These are phyloP conservation scores for Coreius guichenoti DNA, from an alignment of 2,797 vertebrate genomes.

Conservation along the genomic window DNA sequence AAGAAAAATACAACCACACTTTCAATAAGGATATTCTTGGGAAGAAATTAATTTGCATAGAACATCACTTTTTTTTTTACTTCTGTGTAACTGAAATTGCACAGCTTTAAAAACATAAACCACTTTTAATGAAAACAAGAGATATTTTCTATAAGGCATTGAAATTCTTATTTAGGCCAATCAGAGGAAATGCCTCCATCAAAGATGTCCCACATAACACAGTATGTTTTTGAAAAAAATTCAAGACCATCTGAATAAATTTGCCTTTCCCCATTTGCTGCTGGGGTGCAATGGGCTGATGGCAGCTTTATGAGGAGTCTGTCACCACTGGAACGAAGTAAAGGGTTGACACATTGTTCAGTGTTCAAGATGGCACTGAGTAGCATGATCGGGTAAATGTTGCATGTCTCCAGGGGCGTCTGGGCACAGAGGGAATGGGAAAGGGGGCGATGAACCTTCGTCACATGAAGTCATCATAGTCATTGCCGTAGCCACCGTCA, in stretches of 20 bases:
- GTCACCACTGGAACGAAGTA: conserved; percentile 79
- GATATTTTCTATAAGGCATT: conserved; percentile 66
- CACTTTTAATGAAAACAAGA: conserved; percentile 64
- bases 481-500: conserved; percentile 87
- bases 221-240: conserved; percentile 64
- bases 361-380: conserved; percentile 92
- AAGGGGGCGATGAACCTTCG: conserved; percentile 73
- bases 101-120: conserved; percentile 52
- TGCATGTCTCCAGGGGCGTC: conserved; percentile 83
- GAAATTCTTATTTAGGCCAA: conserved; percentile 68
- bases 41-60: conserved; percentile 82
- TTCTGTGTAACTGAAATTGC: conserved; percentile 77
- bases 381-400: conserved; percentile 89
- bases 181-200: conserved; percentile 68
- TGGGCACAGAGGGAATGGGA: conserved; percentile 69
- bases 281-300: conserved; percentile 56
- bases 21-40: conserved; percentile 76
- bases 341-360: conserved; percentile 86
- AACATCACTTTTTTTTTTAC: conserved; percentile 70
- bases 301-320: conserved; percentile 77
- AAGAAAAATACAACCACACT: conserved; percentile 72
- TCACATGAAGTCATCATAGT: conserved; percentile 99
- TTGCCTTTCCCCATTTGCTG: conserved; percentile 61
- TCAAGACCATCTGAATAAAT: conserved; percentile 77
- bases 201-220: conserved; percentile 53